A percentile compares a stretch with the other conserved stretches of the same genome.
phyloP scores from a whole-genome alignment of 2,113 vertebrate genomes.

The Nothocercus julius region DNA sequence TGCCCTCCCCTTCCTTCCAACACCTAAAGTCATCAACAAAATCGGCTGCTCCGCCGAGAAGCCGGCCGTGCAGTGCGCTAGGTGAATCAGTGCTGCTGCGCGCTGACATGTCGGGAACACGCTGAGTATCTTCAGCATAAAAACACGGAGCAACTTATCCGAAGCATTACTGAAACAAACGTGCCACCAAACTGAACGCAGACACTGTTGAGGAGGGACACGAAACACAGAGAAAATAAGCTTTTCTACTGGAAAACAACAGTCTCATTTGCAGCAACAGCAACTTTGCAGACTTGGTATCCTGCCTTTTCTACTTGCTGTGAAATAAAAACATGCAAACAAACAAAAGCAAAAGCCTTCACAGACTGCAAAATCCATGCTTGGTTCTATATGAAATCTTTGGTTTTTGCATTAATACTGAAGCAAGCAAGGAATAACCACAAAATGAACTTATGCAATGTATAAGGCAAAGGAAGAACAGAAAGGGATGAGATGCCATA shows the following conservation, averaged over 20 bases:
- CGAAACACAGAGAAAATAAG: neutral
- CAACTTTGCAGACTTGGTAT: neutral
- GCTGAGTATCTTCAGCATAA: neutral
- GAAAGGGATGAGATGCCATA: neutral
- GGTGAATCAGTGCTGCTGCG: neutral
- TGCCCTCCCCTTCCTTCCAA: neutral
- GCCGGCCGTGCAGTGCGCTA: neutral
- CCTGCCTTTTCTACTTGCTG: neutral
- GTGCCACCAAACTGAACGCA: neutral
- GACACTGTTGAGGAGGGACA: neutral
- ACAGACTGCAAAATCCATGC: neutral
- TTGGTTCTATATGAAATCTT: neutral
- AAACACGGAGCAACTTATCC: neutral
- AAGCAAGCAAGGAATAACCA: neutral
- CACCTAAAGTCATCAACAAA: neutral
- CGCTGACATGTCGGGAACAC: neutral
- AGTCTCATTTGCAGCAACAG: neutral
- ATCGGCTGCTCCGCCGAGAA: neutral
- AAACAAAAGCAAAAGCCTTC: neutral
- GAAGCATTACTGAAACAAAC: neutral
- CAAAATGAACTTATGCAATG: neutral
- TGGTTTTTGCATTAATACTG: neutral
- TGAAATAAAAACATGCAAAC: neutral
- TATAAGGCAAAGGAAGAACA: neutral
- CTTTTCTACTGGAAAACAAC: neutral